Percentiles rank a stretch among this genome's conserved stretches.
Evolutionary conservation across 2,113 vertebrate genomes (phyloP).

Genomic region (Philantomba maxwellii): DNA sequence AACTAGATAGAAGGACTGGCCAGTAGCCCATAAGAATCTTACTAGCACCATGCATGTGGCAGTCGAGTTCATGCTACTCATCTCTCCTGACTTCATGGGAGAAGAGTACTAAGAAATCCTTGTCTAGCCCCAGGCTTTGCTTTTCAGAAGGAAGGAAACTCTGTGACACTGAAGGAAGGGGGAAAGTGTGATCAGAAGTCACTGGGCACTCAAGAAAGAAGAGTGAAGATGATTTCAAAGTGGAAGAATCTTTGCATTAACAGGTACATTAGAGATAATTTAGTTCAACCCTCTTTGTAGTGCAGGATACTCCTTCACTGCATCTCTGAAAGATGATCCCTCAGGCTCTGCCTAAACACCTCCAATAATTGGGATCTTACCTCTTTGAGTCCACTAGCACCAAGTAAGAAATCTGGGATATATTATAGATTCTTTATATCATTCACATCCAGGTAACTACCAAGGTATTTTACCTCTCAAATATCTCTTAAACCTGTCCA

Average conservation of each 20-base stretch:
- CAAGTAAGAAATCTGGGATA: not conserved
- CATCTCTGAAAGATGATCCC: not conserved
- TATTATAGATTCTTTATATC: not conserved
- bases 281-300: not conserved
- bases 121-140: not conserved
- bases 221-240: not conserved
- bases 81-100: not conserved
- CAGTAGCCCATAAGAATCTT: not conserved
- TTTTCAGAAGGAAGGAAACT: constrained; percentile 16
- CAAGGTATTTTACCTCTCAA: not conserved
- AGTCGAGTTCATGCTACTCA: not conserved
- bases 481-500: not conserved
- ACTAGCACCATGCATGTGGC: not conserved
- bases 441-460: not conserved
- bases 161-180: not conserved
- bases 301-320: not conserved
- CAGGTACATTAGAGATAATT: not conserved
- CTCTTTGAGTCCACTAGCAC: not conserved
- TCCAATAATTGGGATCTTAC: not conserved
- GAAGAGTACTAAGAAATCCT: not conserved
- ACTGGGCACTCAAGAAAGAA: not conserved
- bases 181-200: not conserved
- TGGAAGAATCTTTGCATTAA: not conserved
- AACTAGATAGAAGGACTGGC: not conserved
- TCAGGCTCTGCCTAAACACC: not conserved